phyloP scores from a whole-genome alignment of 1,140 invertebrate genomes.

The Temnothorax longispinosus region DNA sequence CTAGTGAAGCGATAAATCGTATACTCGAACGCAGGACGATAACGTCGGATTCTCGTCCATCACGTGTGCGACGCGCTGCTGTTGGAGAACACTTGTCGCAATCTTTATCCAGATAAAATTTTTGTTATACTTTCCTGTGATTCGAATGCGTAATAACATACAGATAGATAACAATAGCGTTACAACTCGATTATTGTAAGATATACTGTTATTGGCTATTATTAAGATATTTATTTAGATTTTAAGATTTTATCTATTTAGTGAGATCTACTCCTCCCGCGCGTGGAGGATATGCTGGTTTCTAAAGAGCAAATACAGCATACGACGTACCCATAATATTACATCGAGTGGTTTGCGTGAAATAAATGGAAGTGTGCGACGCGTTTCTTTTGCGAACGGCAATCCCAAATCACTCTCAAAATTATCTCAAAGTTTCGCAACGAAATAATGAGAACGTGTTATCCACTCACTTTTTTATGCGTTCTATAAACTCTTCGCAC shows the following conservation, averaged over 20 bases:
- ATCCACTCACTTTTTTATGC: slow-evolving; percentile 4
- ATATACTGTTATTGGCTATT: slow-evolving; percentile 1
- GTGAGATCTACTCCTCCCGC: neutral
- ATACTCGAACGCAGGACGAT: neutral
- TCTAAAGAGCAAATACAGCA: neutral
- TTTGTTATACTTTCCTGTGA: slow-evolving; percentile 49
- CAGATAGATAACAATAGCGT: slow-evolving; percentile 36
- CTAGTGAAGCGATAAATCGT: neutral
- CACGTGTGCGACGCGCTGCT: neutral
- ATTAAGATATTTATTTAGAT: neutral
- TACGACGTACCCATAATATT: neutral
- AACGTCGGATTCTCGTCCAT: neutral
- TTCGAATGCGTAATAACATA: slow-evolving; percentile 49
- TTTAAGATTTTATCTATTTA: slow-evolving; percentile 12
- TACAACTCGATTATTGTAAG: slow-evolving; percentile 2
- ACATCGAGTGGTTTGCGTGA: neutral
- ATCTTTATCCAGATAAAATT: neutral
- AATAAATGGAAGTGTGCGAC: neutral
- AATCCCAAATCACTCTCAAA: neutral
- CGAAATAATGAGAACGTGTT: slow-evolving; percentile 16
- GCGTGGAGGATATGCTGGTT: neutral
- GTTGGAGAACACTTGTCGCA: slow-evolving; percentile 3
- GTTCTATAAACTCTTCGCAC: neutral
- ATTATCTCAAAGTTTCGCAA: slow-evolving; percentile 4
- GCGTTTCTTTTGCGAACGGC: slow-evolving; percentile 1